Percentiles rank a stretch among this genome's conserved stretches.
These are phyloP conservation scores for Coptodon bakossiorum DNA, from an alignment of 2,113 vertebrate genomes.

Conservation along the genomic window DNA sequence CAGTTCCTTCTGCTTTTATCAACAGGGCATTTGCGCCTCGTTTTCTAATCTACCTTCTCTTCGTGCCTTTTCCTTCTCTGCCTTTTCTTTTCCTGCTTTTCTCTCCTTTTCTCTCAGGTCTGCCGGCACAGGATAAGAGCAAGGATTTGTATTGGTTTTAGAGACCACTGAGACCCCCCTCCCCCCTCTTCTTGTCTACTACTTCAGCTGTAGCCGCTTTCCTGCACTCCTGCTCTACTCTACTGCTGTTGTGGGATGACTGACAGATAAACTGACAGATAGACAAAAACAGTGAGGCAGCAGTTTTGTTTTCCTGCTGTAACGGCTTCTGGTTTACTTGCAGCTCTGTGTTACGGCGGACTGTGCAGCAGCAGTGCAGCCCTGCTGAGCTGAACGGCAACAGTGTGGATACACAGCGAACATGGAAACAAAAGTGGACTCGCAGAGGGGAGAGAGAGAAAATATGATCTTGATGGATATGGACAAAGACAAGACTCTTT, in stretches of 20 bases:
- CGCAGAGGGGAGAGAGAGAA: background rate
- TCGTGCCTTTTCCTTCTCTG: constrained; percentile 22
- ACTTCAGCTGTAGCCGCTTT: constrained; percentile 21
- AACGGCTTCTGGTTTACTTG: constrained; percentile 94
- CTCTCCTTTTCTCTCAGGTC: constrained; percentile 80
- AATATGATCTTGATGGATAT: constrained; percentile 23
- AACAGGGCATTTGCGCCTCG: background rate
- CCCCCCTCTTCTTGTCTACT: background rate
- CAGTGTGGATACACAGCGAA: background rate
- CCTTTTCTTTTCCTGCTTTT: constrained; percentile 13
- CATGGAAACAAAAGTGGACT: background rate
- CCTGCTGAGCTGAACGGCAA: constrained; percentile 84
- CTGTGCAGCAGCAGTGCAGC: constrained; percentile 67
- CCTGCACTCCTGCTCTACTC: constrained; percentile 64
- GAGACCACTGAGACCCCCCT: constrained; percentile 57
- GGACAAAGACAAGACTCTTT: constrained; percentile 45
- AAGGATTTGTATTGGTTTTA: constrained; percentile 99
- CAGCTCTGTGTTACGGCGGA: constrained; percentile 85
- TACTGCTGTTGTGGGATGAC: constrained; percentile 12
- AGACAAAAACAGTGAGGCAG: background rate
- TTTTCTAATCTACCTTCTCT: constrained; percentile 50
- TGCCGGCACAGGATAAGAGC: constrained; percentile 94
- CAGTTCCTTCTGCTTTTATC: constrained; percentile 24
- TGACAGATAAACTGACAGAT: background rate
- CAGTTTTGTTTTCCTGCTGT: constrained; percentile 54